phyloP scores from a whole-genome alignment of 35 echinoderm and acorn worm species.

The Heliocidaris erythrogramma region DNA sequence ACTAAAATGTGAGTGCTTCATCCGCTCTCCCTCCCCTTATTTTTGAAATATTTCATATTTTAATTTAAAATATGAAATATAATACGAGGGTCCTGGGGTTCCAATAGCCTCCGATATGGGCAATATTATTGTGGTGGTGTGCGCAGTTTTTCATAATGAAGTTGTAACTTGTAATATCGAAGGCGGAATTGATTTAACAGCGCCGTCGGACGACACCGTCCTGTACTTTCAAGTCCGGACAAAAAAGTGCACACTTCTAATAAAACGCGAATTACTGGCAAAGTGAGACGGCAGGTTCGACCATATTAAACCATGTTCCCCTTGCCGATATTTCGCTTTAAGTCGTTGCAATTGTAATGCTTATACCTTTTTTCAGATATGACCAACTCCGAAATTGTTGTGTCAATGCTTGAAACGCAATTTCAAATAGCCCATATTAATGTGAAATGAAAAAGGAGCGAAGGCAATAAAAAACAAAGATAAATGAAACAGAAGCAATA shows the following conservation, averaged over 20 bases:
- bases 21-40: neutral
- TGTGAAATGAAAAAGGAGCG: neutral
- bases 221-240: conserved; percentile 9
- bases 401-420: neutral
- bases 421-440: neutral
- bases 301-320: neutral
- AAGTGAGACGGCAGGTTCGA: neutral
- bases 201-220: neutral
- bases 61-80: conserved; percentile 1
- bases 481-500: neutral
- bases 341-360: neutral
- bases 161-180: conserved; percentile 11
- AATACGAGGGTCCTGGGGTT: neutral
- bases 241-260: neutral
- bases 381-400: neutral
- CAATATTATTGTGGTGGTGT: neutral
- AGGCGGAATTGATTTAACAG: neutral
- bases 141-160: neutral
- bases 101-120: neutral
- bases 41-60: no score
- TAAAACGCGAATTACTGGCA: neutral
- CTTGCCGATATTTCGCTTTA: neutral
- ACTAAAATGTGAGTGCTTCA: neutral
- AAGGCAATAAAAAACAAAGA: neutral
- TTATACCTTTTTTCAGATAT: neutral